Conservation (phyloP, 2,888 invertebrate species). For the Junonia oenone region DNA sequence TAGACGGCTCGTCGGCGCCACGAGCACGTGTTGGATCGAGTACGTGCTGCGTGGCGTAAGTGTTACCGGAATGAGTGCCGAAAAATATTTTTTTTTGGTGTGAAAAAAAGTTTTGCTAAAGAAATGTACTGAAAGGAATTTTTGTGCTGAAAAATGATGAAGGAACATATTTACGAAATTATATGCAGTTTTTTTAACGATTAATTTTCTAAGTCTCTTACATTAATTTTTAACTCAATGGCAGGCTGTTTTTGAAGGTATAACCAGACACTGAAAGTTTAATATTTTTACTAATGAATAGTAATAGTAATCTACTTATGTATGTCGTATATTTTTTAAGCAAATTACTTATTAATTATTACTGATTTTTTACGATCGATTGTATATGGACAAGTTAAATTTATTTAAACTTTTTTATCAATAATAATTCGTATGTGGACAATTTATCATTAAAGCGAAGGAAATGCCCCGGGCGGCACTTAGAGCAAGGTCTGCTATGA, state of each 20-base stretch:
- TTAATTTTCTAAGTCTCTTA: no score
- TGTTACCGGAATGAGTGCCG: not conserved
- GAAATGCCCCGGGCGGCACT: constrained; percentile 12
- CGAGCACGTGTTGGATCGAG: constrained; percentile 4
- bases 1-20: not conserved
- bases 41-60: not conserved
- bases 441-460: constrained; percentile 14
- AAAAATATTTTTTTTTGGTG: not conserved
- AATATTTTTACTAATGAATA: no score
- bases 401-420: not conserved
- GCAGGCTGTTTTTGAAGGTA: no score
- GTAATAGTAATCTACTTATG: no score
- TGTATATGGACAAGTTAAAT: not conserved
- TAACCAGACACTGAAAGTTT: no score
- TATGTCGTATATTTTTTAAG: no score
- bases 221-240: no score
- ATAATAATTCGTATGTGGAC: not conserved
- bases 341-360: no score
- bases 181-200: no score
- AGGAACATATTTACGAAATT: no score
- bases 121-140: no score
- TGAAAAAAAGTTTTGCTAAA: not conserved
- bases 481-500: constrained; percentile 7
- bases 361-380: not conserved
- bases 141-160: no score